Base-by-base conservation (phyloP, 1,140 invertebrate genomes). In the Listronotus oregonensis region DNA sequence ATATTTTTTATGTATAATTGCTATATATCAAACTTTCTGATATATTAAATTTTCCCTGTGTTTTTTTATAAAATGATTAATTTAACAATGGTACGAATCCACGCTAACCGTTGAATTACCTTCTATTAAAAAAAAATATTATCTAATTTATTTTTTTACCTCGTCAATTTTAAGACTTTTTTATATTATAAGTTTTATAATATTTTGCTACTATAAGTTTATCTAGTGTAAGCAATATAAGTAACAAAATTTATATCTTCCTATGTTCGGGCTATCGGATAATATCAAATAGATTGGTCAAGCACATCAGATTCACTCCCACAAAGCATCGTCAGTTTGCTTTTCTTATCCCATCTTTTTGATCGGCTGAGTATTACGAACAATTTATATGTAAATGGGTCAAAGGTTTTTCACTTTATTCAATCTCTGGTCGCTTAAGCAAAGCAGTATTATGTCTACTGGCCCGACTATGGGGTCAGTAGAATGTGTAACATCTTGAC, bases 331-430 rank as follows among this genome's bases (percentile, higher is more conserved):
- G 27, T 58, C 62, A 51, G 52, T 64, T 64, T 40, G 43, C 52
- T 64, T 64, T 64, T 65, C 64, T 65, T 52, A 58, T 65, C 56
- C 55, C 47, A 49, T 51, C 64, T 52, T 65, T 55, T 58, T 65
- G 64, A 65, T 65, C 64, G 64, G 32, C 50, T 39, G 14, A 58
- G 47, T 59, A 65, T 65, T 65, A 59, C 64, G 56, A 58, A 59
- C 64, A 65, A 65, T 65, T 52, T 65, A 59, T 65, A 65, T 65
- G 64, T 52, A 65, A 65, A 65, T 65, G 49, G 64, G 64, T 65
- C 64, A 65, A 65, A 58, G 64, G 64, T 65, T 65, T 61, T 59
- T 58, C 46, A 59, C 27, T 58, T 65, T 59, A 59, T 65, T 59
- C 56, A 65, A 59, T 64, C 43, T 27, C 43, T 46, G 52, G 52